Evolutionary conservation across 2,888 invertebrate species (phyloP).

Genomic region (Ametastegia equiseti): DNA sequence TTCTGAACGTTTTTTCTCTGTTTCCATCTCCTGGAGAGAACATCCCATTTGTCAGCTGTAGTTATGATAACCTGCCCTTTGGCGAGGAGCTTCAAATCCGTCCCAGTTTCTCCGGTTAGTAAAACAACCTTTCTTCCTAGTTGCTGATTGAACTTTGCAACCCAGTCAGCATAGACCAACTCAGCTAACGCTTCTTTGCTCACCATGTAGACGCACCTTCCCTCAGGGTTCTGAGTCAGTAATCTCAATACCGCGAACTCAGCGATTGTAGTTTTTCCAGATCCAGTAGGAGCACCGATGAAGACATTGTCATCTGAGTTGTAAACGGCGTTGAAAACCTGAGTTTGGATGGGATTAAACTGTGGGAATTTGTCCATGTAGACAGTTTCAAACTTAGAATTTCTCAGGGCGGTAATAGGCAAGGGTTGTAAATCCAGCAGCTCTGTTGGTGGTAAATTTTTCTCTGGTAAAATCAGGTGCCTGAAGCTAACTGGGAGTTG

Average conservation of each 20-base stretch:
- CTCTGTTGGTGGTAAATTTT: slow-evolving; percentile 98
- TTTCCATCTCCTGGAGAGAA: slow-evolving; percentile 98
- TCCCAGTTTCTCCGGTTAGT: slow-evolving; percentile 97
- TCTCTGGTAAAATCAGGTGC: slow-evolving; percentile 97
- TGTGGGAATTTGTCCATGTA: slow-evolving; percentile 93
- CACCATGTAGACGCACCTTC: slow-evolving; percentile 95
- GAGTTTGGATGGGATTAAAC: slow-evolving; percentile 99
- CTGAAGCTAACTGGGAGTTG: slow-evolving; percentile 98
- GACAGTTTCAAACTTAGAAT: slow-evolving; percentile 89
- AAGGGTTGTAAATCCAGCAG: slow-evolving; percentile 97
- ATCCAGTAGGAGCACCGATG: slow-evolving; percentile 94
- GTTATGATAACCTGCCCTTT: slow-evolving; percentile 98
- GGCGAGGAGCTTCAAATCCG: slow-evolving; percentile 94
- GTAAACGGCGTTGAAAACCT: slow-evolving; percentile 98
- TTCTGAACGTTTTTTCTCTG: slow-evolving; percentile 99
- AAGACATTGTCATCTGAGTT: slow-evolving; percentile 99
- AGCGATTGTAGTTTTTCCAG: slow-evolving; percentile 95
- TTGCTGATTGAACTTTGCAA: slow-evolving; percentile 88
- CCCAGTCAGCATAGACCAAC: slow-evolving; percentile 94
- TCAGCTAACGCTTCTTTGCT: slow-evolving; percentile 95
- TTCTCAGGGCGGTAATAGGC: slow-evolving; percentile 94
- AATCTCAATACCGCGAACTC: slow-evolving; percentile 96
- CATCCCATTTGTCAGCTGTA: slow-evolving; percentile 99
- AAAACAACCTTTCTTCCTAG: slow-evolving; percentile 93
- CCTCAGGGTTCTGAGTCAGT: slow-evolving; percentile 85